Evolutionary conservation across 2,888 invertebrate genomes (phyloP).

Genomic region (Cryptosula pallasiana): DNA sequence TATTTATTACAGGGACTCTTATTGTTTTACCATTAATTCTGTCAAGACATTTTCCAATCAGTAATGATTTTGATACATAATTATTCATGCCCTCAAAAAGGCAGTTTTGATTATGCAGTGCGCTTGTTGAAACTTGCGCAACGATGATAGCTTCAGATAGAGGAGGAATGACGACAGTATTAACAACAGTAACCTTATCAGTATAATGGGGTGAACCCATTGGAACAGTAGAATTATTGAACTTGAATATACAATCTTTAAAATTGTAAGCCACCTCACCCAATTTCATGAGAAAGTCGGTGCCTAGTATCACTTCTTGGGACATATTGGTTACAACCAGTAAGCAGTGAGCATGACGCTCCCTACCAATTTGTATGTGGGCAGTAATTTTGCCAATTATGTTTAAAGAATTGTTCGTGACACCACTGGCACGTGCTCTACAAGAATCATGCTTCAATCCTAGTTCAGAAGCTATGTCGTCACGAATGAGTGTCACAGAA

Average conservation of each 20-base stretch:
- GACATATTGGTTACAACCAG: background rate
- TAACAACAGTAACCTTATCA: background rate
- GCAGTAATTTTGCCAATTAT: background rate
- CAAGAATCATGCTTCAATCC: too few species aligned
- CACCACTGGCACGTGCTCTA: too few species aligned
- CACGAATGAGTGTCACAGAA: background rate
- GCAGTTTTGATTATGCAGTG: too few species aligned
- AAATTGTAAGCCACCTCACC: too few species aligned
- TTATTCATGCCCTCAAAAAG: too few species aligned
- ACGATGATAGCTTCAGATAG: background rate
- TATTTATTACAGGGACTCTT: background rate
- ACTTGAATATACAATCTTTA: too few species aligned
- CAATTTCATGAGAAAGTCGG: background rate
- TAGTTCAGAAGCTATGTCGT: too few species aligned
- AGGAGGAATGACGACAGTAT: background rate
- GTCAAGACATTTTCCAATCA: background rate
- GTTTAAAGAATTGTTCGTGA: conserved; percentile 3
- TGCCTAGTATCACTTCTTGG: background rate
- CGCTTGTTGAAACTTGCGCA: background rate
- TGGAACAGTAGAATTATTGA: background rate
- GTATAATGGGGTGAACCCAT: background rate
- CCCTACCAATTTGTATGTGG: background rate
- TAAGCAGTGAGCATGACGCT: background rate
- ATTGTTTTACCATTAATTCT: background rate
- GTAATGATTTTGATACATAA: background rate